These are phyloP conservation scores for Clinocottus analis DNA, from an alignment of 2,113 vertebrate genomes.

Conservation along the genomic window DNA sequence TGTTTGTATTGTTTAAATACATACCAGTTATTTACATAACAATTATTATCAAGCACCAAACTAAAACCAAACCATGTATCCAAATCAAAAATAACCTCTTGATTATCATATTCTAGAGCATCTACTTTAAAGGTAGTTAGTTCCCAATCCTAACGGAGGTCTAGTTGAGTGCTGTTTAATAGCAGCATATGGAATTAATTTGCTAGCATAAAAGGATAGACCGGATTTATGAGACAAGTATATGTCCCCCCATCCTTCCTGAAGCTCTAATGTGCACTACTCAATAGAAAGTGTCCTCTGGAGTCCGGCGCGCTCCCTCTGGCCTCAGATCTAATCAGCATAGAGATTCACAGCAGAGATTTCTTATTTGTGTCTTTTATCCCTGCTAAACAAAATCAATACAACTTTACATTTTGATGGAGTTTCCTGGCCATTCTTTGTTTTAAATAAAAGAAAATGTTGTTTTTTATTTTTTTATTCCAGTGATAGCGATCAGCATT, in stretches of 20 bases:
- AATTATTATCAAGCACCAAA: neutral
- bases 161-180: neutral
- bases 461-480: neutral
- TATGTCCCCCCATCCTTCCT: neutral
- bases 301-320: neutral
- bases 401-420: neutral
- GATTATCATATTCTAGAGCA: neutral
- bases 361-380: conserved; percentile 7
- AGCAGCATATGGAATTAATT: neutral
- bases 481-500: neutral
- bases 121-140: neutral
- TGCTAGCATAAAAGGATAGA: neutral
- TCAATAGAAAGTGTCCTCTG: neutral
- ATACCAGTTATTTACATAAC: neutral
- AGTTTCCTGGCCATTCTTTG: neutral
- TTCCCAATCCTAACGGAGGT: neutral
- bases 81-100: neutral
- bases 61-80: neutral
- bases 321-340: conserved; percentile 9
- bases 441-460: neutral
- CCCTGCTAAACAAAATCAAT: conserved; percentile 4
- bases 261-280: neutral
- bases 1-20: neutral
- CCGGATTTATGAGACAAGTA: neutral
- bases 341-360: neutral